These are phyloP conservation scores for Drosophila carrolli DNA, from an alignment of 1,140 invertebrate genomes.

Conservation along the genomic window DNA sequence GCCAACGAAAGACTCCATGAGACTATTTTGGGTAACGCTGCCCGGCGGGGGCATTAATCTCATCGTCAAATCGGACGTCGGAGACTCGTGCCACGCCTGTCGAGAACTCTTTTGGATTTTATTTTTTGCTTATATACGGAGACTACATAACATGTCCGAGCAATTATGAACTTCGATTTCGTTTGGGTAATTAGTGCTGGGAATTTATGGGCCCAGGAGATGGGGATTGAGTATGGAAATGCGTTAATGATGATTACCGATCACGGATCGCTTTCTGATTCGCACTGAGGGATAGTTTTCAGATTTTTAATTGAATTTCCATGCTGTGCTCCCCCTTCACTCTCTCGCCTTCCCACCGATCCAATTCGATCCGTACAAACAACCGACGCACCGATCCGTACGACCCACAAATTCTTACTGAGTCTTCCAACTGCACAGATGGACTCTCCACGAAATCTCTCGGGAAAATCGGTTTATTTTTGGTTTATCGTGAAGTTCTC, in stretches of 20 bases:
- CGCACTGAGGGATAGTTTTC: conserved; percentile 27
- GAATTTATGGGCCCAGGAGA: conserved; percentile 16
- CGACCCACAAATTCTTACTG: conserved; percentile 46
- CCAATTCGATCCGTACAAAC: conserved; percentile 14
- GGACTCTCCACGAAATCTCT: conserved; percentile 45
- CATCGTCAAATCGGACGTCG: conserved; percentile 27
- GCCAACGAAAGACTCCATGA: conserved; percentile 31
- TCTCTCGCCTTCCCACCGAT: neutral
- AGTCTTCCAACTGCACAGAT: neutral
- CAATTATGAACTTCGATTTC: conserved; percentile 50
- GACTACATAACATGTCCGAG: conserved; percentile 49
- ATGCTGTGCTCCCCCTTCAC: conserved; percentile 13
- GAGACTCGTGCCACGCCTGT: conserved; percentile 37
- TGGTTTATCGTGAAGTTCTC: conserved; percentile 37
- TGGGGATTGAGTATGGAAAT: conserved; percentile 3
- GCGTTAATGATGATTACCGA: conserved; percentile 40
- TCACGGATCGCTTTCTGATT: conserved; percentile 22
- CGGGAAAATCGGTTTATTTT: conserved; percentile 42
- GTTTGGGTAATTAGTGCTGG: conserved; percentile 17
- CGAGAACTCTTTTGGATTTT: conserved; percentile 18
- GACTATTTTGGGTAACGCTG: conserved; percentile 32
- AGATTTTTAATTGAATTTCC: conserved; percentile 39
- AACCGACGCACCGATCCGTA: conserved; percentile 39
- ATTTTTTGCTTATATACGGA: neutral
- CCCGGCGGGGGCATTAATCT: conserved; percentile 48